These are phyloP conservation scores for Callipepla californica DNA, from an alignment of 2,113 vertebrate species.

Conservation along the genomic window DNA sequence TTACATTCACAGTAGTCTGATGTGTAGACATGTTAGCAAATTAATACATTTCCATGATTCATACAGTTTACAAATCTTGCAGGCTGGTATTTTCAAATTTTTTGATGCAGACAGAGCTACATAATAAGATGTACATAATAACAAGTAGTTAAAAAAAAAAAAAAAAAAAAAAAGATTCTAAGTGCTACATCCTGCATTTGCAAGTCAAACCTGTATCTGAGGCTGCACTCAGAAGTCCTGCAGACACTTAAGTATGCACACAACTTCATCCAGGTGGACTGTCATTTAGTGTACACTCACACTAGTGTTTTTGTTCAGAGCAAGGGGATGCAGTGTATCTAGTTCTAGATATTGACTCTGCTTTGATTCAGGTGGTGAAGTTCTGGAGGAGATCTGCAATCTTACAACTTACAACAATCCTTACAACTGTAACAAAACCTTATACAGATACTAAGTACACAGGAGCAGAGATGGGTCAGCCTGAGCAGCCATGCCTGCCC, in stretches of 20 bases:
- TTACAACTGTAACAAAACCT: neutral
- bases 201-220: neutral
- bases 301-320: neutral
- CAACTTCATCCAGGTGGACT: neutral
- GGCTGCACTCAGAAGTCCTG: neutral
- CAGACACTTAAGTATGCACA: neutral
- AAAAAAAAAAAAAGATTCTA: neutral
- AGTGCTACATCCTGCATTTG: neutral
- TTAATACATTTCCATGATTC: neutral
- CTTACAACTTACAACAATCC: no score
- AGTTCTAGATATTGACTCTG: fast-evolving
- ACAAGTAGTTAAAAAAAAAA: neutral
- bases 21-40: neutral
- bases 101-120: neutral
- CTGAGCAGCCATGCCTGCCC: neutral
- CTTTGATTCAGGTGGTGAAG: neutral
- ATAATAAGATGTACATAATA: neutral
- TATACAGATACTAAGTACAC: neutral
- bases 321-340: neutral
- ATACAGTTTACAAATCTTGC: neutral
- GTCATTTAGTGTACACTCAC: neutral
- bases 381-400: neutral
- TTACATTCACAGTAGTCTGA: neutral
- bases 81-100: neutral
- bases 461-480: neutral